These are phyloP conservation scores for Agonopterix subpropinquella DNA, from an alignment of 2,888 invertebrate species.

Conservation along the genomic window DNA sequence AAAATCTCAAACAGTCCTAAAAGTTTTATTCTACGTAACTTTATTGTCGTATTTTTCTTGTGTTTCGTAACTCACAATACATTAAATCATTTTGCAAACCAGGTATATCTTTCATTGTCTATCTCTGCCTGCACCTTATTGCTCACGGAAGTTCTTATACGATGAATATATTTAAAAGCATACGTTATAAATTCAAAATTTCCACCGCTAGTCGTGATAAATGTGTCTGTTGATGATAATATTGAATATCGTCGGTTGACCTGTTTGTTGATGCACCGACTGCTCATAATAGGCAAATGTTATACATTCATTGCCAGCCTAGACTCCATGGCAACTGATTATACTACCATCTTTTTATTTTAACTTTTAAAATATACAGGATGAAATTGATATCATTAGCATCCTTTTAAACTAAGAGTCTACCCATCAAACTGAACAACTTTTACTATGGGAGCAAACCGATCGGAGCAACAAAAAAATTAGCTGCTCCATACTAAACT, in stretches of 20 bases:
- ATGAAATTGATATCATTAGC: too few species aligned
- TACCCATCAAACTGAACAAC: too few species aligned
- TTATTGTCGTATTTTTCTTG: too few species aligned
- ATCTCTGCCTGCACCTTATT: neutral
- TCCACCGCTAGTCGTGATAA: conserved; percentile 38
- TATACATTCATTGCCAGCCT: conserved; percentile 37
- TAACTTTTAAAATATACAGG: neutral
- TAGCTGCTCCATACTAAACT: too few species aligned
- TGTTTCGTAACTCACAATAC: neutral
- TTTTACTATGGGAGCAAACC: too few species aligned
- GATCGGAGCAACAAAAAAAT: too few species aligned
- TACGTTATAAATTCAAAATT: conserved; percentile 23
- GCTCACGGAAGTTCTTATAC: neutral
- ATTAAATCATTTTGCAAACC: neutral
- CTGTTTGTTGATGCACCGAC: conserved; percentile 66
- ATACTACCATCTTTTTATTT: neutral
- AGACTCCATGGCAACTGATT: conserved; percentile 41
- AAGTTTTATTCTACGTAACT: too few species aligned
- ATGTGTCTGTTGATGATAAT: conserved; percentile 41
- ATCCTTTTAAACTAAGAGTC: too few species aligned
- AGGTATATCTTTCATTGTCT: neutral
- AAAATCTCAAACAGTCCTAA: too few species aligned
- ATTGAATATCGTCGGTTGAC: conserved; percentile 49
- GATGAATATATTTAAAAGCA: too few species aligned
- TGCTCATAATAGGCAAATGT: conserved; percentile 54